Base-by-base conservation (phyloP, 2,113 vertebrate species). In the Lagopus leucura region DNA sequence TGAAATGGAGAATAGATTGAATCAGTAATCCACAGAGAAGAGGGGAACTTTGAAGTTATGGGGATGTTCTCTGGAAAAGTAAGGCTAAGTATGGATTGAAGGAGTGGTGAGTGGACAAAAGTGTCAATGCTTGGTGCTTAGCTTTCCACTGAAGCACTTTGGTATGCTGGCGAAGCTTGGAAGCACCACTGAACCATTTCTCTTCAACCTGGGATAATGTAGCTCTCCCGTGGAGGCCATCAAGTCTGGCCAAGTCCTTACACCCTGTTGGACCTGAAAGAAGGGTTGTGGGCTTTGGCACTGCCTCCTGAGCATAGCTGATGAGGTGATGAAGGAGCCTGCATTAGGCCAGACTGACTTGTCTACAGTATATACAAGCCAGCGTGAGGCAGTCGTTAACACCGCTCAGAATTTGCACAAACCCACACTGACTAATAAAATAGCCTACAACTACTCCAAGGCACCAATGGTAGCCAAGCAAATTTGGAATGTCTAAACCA, bases 391-490 rank as follows among this genome's bases (percentile, higher is more conserved):
- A n/a, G n/a, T n/a, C n/a, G n/a, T n/a, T n/a, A n/a, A n/a, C n/a
- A n/a, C n/a, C n/a, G 2, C 75, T 88, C 47, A 45, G 82, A 89
- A 73, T 67, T 75, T 86, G 45, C 58, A 89, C 65, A 92, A 94
- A 94, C 86, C 88, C 85, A 90, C 57, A 40, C 64, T 87, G 40
- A 69, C 58, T 83, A 95, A 94, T 87, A 88, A 94, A 97, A 95
- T 92, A 95, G 67, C 77, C 82, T 96, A 80, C 70, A 93, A 90
- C 91, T 94, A 94, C 89, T 95, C 89, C 93, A 84, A 94, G 77
- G 82, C 79, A 88, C 91, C 70, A 77, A 34, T 77, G 74, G 78
- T 95, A 88, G 92, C 96, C 95, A 96, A 92, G 82, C 83, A 92
- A 92, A 80, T 92, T 92, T 83, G 48, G 64, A 95, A 93, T 88